phyloP scores from a whole-genome alignment of 1,140 invertebrate genomes.

The Sarcophaga peregrina region DNA sequence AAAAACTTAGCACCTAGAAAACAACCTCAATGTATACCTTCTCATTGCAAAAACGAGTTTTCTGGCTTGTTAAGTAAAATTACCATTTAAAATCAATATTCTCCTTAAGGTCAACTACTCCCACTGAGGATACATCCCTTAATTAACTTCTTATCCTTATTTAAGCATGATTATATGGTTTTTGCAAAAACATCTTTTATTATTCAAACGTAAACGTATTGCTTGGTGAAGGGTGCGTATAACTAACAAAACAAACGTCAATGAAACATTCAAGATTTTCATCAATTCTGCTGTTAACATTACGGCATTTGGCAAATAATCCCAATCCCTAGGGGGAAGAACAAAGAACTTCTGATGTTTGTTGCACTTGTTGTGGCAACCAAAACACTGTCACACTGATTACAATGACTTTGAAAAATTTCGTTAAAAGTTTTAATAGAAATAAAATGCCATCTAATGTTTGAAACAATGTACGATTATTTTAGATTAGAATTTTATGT shows the following conservation, averaged over 20 bases:
- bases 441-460: background rate
- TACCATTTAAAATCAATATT: no score
- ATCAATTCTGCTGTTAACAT: background rate
- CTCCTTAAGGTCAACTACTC: no score
- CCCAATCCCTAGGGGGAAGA: background rate
- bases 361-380: background rate
- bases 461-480: no score
- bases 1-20: no score
- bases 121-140: background rate
- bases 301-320: background rate
- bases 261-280: background rate
- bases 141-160: background rate
- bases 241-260: background rate
- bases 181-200: background rate
- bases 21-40: no score
- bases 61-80: no score
- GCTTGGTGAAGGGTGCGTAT: background rate
- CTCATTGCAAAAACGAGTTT: no score
- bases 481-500: no score
- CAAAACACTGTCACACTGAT: background rate
- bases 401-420: slow-evolving; percentile 10
- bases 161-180: background rate
- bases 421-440: background rate
- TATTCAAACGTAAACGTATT: background rate
- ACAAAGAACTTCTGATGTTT: background rate